These are phyloP conservation scores for Orchesellides sinensis DNA, from an alignment of 2,888 invertebrate species.

Conservation along the genomic window DNA sequence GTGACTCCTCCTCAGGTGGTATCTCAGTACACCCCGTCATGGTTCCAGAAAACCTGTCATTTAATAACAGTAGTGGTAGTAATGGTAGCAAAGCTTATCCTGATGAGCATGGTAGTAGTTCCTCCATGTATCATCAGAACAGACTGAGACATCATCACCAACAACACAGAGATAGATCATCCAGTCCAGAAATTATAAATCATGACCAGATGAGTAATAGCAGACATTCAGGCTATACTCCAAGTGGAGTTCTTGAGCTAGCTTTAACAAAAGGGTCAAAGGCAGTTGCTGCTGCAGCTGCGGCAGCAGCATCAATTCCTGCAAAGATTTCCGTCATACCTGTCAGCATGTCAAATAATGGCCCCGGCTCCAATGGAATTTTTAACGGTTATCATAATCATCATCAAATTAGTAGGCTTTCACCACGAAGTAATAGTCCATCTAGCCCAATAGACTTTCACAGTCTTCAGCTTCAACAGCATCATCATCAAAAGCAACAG, in stretches of 20 bases:
- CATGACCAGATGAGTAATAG: background rate
- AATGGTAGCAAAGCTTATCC: slow-evolving; percentile 9
- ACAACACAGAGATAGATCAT: slow-evolving; percentile 63
- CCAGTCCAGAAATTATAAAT: slow-evolving; percentile 67
- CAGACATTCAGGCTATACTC: slow-evolving; percentile 44
- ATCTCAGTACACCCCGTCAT: slow-evolving; percentile 44
- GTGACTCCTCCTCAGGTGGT: slow-evolving; percentile 5
- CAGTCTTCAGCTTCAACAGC: no score
- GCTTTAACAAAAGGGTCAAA: slow-evolving; percentile 74
- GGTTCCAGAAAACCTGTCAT: slow-evolving; percentile 45
- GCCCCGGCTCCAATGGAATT: background rate
- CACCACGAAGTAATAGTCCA: slow-evolving; percentile 67
- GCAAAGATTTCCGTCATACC: slow-evolving; percentile 54
- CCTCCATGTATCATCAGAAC: slow-evolving; percentile 47
- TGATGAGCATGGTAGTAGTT: no score
- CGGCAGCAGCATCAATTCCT: slow-evolving; percentile 58
- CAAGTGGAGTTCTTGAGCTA: slow-evolving; percentile 74
- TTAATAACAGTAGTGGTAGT: no score
- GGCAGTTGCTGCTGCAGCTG: slow-evolving; percentile 62
- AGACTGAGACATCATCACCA: slow-evolving; percentile 55
- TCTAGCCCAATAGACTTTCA: slow-evolving; percentile 68
- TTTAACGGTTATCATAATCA: slow-evolving; percentile 47
- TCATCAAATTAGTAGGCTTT: slow-evolving; percentile 26
- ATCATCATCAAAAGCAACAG: slow-evolving; percentile 17
- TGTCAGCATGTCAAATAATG: slow-evolving; percentile 8